phyloP scores from a whole-genome alignment of 2,113 vertebrate species.

The Scomber scombrus region DNA sequence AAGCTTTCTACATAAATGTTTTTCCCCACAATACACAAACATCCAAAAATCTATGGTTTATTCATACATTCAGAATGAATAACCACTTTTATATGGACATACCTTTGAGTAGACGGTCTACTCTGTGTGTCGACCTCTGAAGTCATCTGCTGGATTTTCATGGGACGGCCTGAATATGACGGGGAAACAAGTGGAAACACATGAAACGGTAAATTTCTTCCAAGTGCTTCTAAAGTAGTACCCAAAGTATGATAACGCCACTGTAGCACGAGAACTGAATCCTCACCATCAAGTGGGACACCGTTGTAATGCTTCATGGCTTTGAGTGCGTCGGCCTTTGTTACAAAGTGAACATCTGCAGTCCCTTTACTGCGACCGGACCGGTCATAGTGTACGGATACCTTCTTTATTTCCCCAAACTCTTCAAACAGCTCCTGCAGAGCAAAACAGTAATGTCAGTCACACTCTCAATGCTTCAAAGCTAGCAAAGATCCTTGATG shows the following conservation, averaged over 20 bases:
- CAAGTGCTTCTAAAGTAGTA: not conserved
- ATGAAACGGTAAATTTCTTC: not conserved
- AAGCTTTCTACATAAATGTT: not conserved
- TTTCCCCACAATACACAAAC: not conserved
- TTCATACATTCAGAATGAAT: not conserved
- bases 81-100: constrained; percentile 17
- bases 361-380: constrained; percentile 97
- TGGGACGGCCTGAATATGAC: constrained; percentile 89
- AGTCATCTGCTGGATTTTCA: constrained; percentile 96
- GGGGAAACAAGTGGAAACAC: not conserved
- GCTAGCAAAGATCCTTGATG: too few species aligned
- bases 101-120: constrained; percentile 89
- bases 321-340: constrained; percentile 92
- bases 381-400: constrained; percentile 93
- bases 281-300: constrained; percentile 94
- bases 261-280: not conserved
- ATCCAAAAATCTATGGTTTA: not conserved
- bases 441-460: not conserved
- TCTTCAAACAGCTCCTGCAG: constrained; percentile 94
- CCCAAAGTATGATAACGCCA: rapidly evolving
- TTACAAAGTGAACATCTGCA: constrained; percentile 94
- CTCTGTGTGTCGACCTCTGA: constrained; percentile 91
- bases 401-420: constrained; percentile 93
- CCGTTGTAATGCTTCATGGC: constrained; percentile 99
- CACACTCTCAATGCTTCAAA: rapidly evolving